phyloP scores from a whole-genome alignment of 2,888 invertebrate genomes.

The Stenoptilia bipunctidactyla region DNA sequence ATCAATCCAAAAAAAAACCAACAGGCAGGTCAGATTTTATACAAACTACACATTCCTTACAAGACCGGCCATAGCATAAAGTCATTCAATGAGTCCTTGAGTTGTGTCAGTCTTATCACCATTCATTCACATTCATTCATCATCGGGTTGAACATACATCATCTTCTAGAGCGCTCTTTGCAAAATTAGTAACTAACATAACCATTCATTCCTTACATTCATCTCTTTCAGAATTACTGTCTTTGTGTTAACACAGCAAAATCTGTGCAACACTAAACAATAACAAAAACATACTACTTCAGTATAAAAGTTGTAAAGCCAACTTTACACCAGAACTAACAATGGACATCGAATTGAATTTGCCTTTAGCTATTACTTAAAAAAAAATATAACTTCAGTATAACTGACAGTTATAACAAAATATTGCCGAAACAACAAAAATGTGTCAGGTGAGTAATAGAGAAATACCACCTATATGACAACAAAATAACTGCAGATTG shows the following conservation, averaged over 20 bases:
- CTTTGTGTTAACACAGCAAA: not conserved
- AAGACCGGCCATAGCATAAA: not conserved
- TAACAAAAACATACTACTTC: not conserved
- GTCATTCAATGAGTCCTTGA: not conserved
- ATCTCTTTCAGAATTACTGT: not conserved
- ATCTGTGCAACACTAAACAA: not conserved
- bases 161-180: not conserved
- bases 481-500: not conserved
- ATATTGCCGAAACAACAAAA: not conserved
- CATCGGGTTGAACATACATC: not conserved
- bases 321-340: not conserved
- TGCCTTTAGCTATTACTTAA: not conserved
- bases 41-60: not conserved
- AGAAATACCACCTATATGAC: not conserved
- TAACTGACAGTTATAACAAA: not conserved
- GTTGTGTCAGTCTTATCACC: not conserved
- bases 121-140: not conserved
- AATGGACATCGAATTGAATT: not conserved
- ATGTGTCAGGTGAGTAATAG: not conserved
- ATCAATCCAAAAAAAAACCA: not conserved
- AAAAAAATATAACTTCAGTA: not conserved
- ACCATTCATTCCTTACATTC: not conserved
- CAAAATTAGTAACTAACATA: not conserved
- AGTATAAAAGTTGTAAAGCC: not conserved
- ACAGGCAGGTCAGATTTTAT: not conserved